These are phyloP conservation scores for Ptychobarbus kaznakovi DNA, from an alignment of 2,797 vertebrate genomes.

Conservation along the genomic window DNA sequence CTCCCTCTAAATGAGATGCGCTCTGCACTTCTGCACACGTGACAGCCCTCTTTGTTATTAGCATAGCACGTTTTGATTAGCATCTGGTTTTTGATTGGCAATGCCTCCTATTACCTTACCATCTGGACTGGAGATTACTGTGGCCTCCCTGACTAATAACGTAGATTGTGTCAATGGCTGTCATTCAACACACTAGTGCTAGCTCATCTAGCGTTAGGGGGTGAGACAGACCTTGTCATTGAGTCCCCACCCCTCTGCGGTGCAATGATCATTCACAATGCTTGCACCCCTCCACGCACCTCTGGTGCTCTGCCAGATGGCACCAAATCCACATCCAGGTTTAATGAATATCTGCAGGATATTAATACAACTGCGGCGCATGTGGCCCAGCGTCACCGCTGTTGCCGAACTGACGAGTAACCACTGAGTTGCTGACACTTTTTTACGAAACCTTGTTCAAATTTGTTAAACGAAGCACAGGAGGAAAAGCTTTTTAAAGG, in stretches of 20 bases:
- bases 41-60: conserved; percentile 66
- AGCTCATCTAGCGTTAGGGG: conserved; percentile 60
- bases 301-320: conserved; percentile 53
- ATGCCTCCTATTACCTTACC: conserved; percentile 34
- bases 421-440: conserved; percentile 35
- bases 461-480: not conserved
- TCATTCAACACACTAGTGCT: conserved; percentile 62
- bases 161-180: conserved; percentile 63
- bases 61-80: conserved; percentile 54
- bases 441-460: conserved; percentile 2
- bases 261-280: conserved; percentile 57
- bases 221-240: conserved; percentile 68
- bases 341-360: conserved; percentile 60
- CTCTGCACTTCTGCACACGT: conserved; percentile 18
- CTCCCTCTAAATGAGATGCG: conserved; percentile 43
- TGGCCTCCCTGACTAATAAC: conserved; percentile 68
- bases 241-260: conserved; percentile 50
- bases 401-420: conserved; percentile 20
- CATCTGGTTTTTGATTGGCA: conserved; percentile 50
- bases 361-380: conserved; percentile 51
- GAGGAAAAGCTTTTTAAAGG: not conserved
- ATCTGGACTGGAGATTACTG: conserved; percentile 45
- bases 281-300: conserved; percentile 40
- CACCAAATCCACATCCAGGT: conserved; percentile 47
- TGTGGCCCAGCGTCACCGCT: conserved; percentile 24